Base-by-base conservation (phyloP, 1,140 invertebrate species). In the Acyrthosiphon pisum region DNA sequence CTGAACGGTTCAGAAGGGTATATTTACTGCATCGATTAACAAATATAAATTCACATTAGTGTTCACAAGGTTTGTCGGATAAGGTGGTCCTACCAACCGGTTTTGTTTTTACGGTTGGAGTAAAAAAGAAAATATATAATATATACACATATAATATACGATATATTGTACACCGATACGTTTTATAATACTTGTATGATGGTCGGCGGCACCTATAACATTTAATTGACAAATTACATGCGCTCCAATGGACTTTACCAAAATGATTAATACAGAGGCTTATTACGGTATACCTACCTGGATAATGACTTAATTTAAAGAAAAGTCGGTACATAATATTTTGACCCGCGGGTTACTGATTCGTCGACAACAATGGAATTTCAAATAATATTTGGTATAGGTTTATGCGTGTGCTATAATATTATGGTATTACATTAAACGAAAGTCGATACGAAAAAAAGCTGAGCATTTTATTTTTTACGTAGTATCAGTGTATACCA, bases 31-130 rank as follows among this genome's bases (percentile, higher is more conserved):
- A 44, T 90, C 89, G 89, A 90, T 90, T 90, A 90, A 90, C 76
- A 83, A 84, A 86, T 86, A 84, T 53, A 53, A 84, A 86, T 93
- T 84, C 91, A 83, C 81, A 84, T 93, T 93, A 93, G 81, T 53
- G 81, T 84, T 56, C 48, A 83, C 30, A n/a, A 83, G 50, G 1
- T 56, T 41, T 37, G 50, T 92, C 91, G 91, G 91, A 37, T 92
- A 92, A 92, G 91, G 91, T 92, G 91, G 91, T 92, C 60, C 48
- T 46, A 23, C 76, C 48, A 84, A 93, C 91, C 91, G 91, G 91
- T 93, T 92, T 83, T 90, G 89, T 90, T 90, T 90, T 68, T 41
- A 90, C 56, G 89, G 89, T 68, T 68, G 37, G 26, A 44, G 41
- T n/a, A 48, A 37, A 60, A 60, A 60, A 60, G 37, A 90, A 60